These are phyloP conservation scores for Glandiceps talaboti DNA, from an alignment of 53 echinoderm and acorn worm genomes.

Conservation along the genomic window DNA sequence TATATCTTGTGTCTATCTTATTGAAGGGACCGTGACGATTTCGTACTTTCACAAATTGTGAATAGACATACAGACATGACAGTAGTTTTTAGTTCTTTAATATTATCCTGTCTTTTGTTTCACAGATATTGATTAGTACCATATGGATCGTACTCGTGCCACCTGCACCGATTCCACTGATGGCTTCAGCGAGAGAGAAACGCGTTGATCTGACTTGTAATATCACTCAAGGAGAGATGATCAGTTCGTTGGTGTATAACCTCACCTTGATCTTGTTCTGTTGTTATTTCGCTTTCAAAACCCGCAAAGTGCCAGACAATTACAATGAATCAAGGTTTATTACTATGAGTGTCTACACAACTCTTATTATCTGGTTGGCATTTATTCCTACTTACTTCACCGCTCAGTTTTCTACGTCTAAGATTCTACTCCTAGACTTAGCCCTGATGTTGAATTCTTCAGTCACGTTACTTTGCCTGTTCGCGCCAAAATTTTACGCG, in stretches of 20 bases:
- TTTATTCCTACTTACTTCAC: background rate
- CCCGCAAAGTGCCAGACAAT: background rate
- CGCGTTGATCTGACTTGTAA: background rate
- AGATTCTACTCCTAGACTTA: background rate
- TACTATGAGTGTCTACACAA: background rate
- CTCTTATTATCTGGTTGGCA: background rate
- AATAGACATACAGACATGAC: too few relatives aligned
- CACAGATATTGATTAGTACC: background rate
- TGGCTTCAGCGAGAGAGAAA: background rate
- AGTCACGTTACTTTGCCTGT: slow-evolving; percentile 34
- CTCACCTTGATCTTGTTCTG: background rate
- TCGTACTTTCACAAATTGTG: too few relatives aligned
- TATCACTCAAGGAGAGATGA: background rate
- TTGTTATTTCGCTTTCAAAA: background rate
- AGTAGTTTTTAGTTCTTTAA: too few relatives aligned
- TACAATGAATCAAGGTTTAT: background rate
- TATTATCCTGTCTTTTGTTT: too few relatives aligned
- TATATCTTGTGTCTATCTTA: too few relatives aligned
- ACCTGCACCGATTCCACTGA: background rate
- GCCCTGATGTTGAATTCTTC: slow-evolving; percentile 36
- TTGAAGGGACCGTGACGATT: too few relatives aligned
- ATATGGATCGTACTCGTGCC: background rate
- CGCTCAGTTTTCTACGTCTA: background rate
- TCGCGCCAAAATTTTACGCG: slow-evolving; percentile 18
- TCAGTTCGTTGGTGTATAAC: background rate